Conservation (phyloP, 2,888 invertebrate species). For the Rhingia campestris region DNA sequence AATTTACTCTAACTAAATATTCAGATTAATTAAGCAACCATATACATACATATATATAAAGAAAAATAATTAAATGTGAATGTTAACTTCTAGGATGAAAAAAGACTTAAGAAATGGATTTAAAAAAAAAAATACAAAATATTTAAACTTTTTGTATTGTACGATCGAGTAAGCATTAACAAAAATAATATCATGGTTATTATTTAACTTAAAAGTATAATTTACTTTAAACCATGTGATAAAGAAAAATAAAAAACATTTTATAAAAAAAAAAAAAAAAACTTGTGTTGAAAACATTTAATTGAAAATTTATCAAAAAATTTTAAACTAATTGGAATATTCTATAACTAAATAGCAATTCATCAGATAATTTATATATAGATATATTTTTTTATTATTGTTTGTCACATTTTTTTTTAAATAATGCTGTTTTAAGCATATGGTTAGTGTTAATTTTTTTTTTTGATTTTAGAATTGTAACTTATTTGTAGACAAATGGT, state of each 20-base stretch:
- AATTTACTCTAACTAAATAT: slow-evolving; percentile 42
- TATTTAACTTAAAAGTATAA: slow-evolving; percentile 24
- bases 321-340: neutral
- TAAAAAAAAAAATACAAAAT: slow-evolving; percentile 17
- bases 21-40: slow-evolving; percentile 22
- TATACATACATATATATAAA: slow-evolving; percentile 13
- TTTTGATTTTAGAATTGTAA: slow-evolving; percentile 32
- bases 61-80: slow-evolving; percentile 32
- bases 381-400: slow-evolving; percentile 25
- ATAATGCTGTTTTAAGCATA: slow-evolving; percentile 74
- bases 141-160: slow-evolving; percentile 38
- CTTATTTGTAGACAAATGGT: slow-evolving; percentile 20
- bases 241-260: slow-evolving; percentile 25
- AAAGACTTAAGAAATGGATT: slow-evolving; percentile 64
- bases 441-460: slow-evolving; percentile 43
- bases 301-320: neutral
- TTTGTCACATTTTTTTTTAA: slow-evolving; percentile 42
- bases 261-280: slow-evolving; percentile 37
- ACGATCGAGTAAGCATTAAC: slow-evolving; percentile 51
- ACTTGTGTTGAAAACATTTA: slow-evolving; percentile 11
- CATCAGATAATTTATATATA: slow-evolving; percentile 35
- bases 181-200: slow-evolving; percentile 26
- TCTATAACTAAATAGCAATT: slow-evolving; percentile 10
- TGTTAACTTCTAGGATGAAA: slow-evolving; percentile 49
- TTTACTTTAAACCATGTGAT: slow-evolving; percentile 62